Conservation (phyloP, 2,113 vertebrate species). For the Trogon melanurus region DNA sequence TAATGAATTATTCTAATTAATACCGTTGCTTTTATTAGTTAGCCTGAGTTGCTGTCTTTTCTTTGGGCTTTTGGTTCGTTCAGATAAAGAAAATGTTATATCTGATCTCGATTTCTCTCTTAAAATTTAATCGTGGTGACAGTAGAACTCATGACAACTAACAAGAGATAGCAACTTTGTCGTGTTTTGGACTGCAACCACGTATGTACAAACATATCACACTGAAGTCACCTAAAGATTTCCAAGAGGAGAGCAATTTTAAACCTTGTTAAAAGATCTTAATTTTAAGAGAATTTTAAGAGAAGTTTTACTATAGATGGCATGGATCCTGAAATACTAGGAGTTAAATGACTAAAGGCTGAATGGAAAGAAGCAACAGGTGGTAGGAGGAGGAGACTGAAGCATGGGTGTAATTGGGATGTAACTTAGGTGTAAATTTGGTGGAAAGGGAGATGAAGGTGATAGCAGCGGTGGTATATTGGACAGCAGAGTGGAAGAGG, state of each 20-base stretch:
- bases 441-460: background rate
- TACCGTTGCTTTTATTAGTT: background rate
- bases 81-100: background rate
- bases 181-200: background rate
- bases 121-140: background rate
- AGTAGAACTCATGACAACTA: background rate
- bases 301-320: background rate
- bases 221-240: background rate
- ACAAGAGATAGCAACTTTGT: background rate
- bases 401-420: background rate
- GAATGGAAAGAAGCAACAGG: background rate
- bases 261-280: background rate
- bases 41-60: background rate
- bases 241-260: background rate
- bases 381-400: background rate
- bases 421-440: no score
- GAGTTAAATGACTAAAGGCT: background rate
- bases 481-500: background rate
- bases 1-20: conserved; percentile 27
- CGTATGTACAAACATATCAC: background rate
- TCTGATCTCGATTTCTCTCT: background rate
- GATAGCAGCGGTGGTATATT: background rate
- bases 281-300: background rate
- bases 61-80: background rate
- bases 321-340: background rate